A percentile compares a stretch with the other conserved stretches of the same genome.
Conservation (phyloP, 2,113 vertebrate species). For the Leucopternis melanops region DNA sequence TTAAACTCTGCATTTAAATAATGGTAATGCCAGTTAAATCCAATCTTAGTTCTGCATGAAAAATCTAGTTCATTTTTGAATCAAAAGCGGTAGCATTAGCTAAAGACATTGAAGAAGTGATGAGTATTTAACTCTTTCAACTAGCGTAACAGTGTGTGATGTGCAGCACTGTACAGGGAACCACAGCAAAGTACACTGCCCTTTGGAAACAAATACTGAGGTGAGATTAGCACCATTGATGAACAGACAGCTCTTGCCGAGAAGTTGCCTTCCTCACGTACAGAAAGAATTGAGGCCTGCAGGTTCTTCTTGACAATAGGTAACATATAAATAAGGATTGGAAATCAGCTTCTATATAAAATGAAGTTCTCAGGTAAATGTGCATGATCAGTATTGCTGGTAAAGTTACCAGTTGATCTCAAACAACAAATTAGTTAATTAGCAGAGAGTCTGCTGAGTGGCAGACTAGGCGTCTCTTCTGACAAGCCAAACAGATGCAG, state of each 20-base stretch:
- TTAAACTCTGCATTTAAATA: conserved; percentile 77
- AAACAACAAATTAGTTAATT: not conserved
- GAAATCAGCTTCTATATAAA: conserved; percentile 30
- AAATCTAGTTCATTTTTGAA: conserved; percentile 65
- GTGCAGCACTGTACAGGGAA: conserved; percentile 58
- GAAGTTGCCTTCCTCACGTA: conserved; percentile 30
- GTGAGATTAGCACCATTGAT: conserved; percentile 79
- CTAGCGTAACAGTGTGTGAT: conserved; percentile 39
- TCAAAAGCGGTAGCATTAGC: conserved; percentile 58
- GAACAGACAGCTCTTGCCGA: conserved; percentile 61
- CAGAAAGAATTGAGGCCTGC: conserved; percentile 44
- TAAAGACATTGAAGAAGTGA: conserved; percentile 37
- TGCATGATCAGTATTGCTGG: not conserved
- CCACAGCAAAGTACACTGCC: conserved; percentile 47
- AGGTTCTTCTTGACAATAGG: conserved; percentile 67
- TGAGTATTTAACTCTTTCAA: conserved; percentile 31
- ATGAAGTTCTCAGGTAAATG: not conserved
- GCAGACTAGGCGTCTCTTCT: not conserved
- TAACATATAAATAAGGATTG: conserved; percentile 79
- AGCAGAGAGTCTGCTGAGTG: not conserved
- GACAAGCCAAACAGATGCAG: not conserved
- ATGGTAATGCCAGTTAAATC: conserved; percentile 69
- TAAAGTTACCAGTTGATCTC: not conserved
- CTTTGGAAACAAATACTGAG: conserved; percentile 61
- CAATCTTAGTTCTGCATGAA: conserved; percentile 61